Evolutionary conservation across 2,888 invertebrate species (phyloP), one percentile per base, ranked within the genome.

Genomic region (Cistogaster globosa): DNA sequence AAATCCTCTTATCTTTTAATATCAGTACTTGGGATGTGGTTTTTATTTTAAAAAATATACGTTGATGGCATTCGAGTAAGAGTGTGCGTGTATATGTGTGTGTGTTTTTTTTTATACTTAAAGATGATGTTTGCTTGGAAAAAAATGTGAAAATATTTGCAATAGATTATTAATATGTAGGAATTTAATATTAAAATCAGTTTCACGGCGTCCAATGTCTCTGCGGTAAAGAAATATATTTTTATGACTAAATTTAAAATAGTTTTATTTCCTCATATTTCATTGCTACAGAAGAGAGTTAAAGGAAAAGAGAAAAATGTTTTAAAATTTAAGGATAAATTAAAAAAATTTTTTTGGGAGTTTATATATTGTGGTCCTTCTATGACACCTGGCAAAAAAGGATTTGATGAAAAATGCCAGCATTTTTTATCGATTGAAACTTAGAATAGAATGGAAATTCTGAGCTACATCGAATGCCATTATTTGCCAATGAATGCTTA

Each of bases 111-210:
- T 53, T 9, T 36, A 38, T 38, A 22, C 36, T 48, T 65, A 9
- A 1, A 60, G 22, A 45, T 79, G 51, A 51, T 79, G 32, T 80
- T 80, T 72, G 79, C 51, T 80, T 80, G 65, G 36, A 42, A 68
- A 18, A 67, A 48, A 45, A 45, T 71, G 69, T 55, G 57, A 71
- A 72, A 72, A 80, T 80, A 80, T 67, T 80, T 80, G 72, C 57
- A 65, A 71, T 58, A 65, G 72, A 51, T 72, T 65, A 80, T 72
- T 72, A 65, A 62, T 55, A 69, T 53, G 65, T 42, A 80, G 20
- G 26, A 65, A 65, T 38, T 72, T 80, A 65, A 51, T 80, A 72
- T 72, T 51, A 58, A 65, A 80, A 65, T 58, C 36, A 38, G 12
- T 36, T 65, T 57, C 18, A 72, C 72, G 79, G 79, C 72, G 72